Conservation (phyloP, 1,140 invertebrate genomes). For the Pteromalus puparum region DNA sequence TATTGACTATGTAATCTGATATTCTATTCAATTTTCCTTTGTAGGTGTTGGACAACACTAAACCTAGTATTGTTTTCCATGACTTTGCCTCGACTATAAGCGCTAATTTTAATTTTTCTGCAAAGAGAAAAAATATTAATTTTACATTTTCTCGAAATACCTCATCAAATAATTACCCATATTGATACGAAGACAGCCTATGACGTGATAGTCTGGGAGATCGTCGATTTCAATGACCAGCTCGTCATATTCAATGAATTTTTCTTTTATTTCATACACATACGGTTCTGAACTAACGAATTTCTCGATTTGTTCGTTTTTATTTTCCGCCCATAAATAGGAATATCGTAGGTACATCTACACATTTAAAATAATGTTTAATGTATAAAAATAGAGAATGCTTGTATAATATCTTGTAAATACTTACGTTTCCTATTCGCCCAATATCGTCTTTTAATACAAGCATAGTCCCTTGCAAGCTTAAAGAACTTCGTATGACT, state of each 20-base stretch:
- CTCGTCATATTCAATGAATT: constrained; percentile 83
- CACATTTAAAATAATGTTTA: background rate
- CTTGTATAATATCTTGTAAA: background rate
- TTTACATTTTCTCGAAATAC: background rate
- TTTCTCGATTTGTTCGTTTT: constrained; percentile 79
- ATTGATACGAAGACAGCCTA: constrained; percentile 82
- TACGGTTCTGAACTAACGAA: constrained; percentile 84
- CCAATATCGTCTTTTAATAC: constrained; percentile 80
- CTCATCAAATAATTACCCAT: constrained; percentile 74
- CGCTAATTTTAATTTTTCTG: constrained; percentile 83
- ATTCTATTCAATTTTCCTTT: constrained; percentile 80
- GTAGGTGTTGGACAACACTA: constrained; percentile 78
- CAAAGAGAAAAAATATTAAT: constrained; percentile 54
- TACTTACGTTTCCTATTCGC: constrained; percentile 62
- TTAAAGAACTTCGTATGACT: constrained; percentile 82
- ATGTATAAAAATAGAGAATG: constrained; percentile 17
- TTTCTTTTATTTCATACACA: constrained; percentile 83
- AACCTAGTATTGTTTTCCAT: constrained; percentile 83
- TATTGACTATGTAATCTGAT: constrained; percentile 82
- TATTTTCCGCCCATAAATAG: constrained; percentile 83
- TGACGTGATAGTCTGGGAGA: constrained; percentile 78
- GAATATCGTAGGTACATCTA: constrained; percentile 78
- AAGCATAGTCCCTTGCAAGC: constrained; percentile 82
- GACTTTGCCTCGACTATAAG: constrained; percentile 82
- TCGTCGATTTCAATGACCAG: constrained; percentile 80